These are phyloP conservation scores for Labeo calbasu DNA, from an alignment of 2,797 vertebrate species.

Conservation along the genomic window DNA sequence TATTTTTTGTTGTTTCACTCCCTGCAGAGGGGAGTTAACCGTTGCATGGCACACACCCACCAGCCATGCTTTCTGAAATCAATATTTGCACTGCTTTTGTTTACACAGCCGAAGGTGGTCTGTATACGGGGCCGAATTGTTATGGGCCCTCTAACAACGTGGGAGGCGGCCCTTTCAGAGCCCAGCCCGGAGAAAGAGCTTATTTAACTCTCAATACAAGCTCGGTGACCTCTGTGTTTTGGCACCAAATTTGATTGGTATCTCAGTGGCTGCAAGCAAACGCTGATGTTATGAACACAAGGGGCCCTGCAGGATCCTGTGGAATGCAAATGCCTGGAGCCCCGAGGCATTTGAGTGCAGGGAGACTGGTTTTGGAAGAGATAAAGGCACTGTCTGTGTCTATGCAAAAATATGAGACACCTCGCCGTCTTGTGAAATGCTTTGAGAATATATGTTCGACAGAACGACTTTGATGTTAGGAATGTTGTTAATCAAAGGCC, in stretches of 20 bases:
- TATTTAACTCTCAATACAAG: conserved; percentile 62
- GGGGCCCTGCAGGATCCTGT: conserved; percentile 58
- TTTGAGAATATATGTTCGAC: conserved; percentile 65
- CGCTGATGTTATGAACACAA: conserved; percentile 71
- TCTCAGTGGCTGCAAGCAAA: conserved; percentile 68
- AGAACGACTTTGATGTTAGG: conserved; percentile 69
- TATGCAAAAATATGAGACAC: conserved; percentile 60
- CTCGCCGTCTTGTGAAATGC: conserved; percentile 66
- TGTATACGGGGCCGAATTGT: not conserved
- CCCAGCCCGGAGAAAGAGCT: conserved; percentile 48
- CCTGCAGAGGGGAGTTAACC: conserved; percentile 59
- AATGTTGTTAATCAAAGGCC: conserved; percentile 63
- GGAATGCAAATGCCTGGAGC: conserved; percentile 67
- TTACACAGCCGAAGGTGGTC: conserved; percentile 59
- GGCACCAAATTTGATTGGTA: conserved; percentile 68
- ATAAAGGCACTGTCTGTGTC: conserved; percentile 39
- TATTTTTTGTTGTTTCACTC: conserved; percentile 26
- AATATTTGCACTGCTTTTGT: conserved; percentile 67
- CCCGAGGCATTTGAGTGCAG: conserved; percentile 13
- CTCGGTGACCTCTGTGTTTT: conserved; percentile 62
- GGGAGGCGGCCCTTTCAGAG: conserved; percentile 23
- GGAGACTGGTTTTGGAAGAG: conserved; percentile 12
- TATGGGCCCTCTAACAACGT: conserved; percentile 7
- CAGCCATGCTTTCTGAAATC: conserved; percentile 71
- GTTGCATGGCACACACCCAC: conserved; percentile 47